Conservation (phyloP, 2,113 vertebrate genomes). For the Junco hyemalis region DNA sequence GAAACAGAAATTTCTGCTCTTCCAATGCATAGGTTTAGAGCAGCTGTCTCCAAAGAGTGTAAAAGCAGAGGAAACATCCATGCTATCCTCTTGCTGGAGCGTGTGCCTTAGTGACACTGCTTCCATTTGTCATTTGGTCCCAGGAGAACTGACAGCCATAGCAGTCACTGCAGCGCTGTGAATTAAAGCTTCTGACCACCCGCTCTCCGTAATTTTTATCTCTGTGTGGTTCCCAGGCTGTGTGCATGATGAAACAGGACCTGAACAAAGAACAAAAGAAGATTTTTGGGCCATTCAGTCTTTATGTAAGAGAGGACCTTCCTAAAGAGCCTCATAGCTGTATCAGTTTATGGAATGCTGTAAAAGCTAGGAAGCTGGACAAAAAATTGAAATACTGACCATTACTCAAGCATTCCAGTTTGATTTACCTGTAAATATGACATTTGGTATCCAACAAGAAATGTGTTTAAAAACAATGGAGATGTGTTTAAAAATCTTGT, state of each 20-base stretch:
- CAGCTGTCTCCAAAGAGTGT: neutral
- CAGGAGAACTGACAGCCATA: neutral
- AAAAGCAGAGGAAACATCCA: rapidly evolving
- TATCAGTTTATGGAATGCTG: neutral
- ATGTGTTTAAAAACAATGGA: neutral
- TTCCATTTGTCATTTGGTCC: neutral
- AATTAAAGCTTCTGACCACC: constrained; percentile 17
- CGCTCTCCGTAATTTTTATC: neutral
- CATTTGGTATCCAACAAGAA: neutral
- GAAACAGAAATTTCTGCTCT: neutral
- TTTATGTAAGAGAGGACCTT: neutral
- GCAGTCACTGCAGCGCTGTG: neutral
- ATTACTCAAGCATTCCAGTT: neutral
- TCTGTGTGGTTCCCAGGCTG: neutral
- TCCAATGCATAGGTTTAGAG: neutral
- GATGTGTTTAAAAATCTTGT: neutral
- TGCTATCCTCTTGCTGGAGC: neutral
- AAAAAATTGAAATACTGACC: neutral
- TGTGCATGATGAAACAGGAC: neutral
- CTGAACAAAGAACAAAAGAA: neutral
- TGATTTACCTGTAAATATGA: neutral
- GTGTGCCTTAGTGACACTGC: neutral
- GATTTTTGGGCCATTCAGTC: neutral
- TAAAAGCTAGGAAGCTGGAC: neutral
- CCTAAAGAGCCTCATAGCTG: neutral